These are phyloP conservation scores for Chouioia cunea DNA, from an alignment of 2,888 invertebrate genomes.

Conservation along the genomic window DNA sequence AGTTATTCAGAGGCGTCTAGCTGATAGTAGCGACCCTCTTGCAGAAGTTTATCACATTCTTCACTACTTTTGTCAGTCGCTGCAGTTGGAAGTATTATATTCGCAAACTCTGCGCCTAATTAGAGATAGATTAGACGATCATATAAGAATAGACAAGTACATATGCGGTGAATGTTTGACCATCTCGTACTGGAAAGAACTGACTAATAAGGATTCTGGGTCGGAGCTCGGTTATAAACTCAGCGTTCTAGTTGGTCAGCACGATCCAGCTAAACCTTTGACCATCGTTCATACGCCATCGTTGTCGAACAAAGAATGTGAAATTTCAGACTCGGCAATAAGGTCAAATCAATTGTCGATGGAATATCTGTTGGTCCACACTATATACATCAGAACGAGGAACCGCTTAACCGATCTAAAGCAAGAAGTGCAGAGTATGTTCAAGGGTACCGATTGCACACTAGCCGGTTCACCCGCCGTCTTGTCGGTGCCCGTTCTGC, in stretches of 20 bases:
- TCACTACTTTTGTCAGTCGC: conserved; percentile 93
- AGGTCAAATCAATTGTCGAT: conserved; percentile 93
- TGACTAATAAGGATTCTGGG: conserved; percentile 78
- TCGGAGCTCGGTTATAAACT: conserved; percentile 90
- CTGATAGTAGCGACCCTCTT: conserved; percentile 83
- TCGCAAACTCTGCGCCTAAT: conserved; percentile 90
- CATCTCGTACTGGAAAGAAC: conserved; percentile 92
- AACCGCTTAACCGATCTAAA: conserved; percentile 86
- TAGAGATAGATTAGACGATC: conserved; percentile 88
- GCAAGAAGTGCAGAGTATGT: conserved; percentile 79
- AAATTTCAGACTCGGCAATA: conserved; percentile 83
- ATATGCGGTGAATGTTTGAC: conserved; percentile 88
- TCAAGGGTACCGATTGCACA: conserved; percentile 82
- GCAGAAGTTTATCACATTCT: conserved; percentile 87
- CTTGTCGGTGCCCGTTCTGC: conserved; percentile 88
- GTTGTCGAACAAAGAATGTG: conserved; percentile 77
- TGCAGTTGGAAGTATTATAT: conserved; percentile 87
- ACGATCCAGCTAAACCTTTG: conserved; percentile 82
- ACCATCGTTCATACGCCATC: conserved; percentile 78
- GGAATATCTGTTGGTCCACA: conserved; percentile 94
- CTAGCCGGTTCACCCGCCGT: conserved; percentile 94
- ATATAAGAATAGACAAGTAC: conserved; percentile 92
- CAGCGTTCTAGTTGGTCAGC: conserved; percentile 88
- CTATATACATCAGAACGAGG: conserved; percentile 92
- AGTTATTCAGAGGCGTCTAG: conserved; percentile 89